Base-by-base conservation (phyloP, 2,113 vertebrate genomes). In the Prunella himalayana region DNA sequence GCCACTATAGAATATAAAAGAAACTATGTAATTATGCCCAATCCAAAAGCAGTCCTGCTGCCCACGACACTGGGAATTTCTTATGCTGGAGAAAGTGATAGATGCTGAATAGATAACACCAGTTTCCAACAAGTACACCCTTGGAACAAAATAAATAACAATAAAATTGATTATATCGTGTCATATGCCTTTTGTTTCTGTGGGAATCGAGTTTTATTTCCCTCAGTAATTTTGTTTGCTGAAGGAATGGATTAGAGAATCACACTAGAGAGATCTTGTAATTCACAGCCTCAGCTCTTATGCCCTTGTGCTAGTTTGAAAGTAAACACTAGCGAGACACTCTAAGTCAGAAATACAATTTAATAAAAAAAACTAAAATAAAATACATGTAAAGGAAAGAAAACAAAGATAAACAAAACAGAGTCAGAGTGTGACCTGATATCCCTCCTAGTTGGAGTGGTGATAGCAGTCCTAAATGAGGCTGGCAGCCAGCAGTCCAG, bases 161-260 rank as follows among this genome's bases (percentile, higher is more conserved):
- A 82, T 79, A 1, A 92, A 71, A 82, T 41, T 0, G 1, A 65
- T 85, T 78, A 15, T n/a, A 41, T 56, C 0, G 0, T 53, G 21
- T 37, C 86, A 61, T 54, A 49, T 14, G 35, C 50, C 44, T 73
- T 70, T 78, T 82, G 71, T 66, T 57, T 50, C 53, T 15, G 22
- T 35, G 30, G 63, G 54, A 82, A 45, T 59, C 18, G 63, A 53
- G 47, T 45, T 83, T 59, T 56, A 30, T 66, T 90, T 86, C 85
- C 69, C 35, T 50, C 53, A 42, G 49, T 53, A 84, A 47, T 53
- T 75, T 79, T 85, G 44, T 78, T 84, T 87, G n/a, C 49, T 82
- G 61, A 88, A 91, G 61, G 51, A 94, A 71, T 17, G 41, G 51
- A 92, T 86, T 22, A 82, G 31, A 71, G 44, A 89, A 86, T 76